Evolutionary conservation across 2,113 vertebrate genomes (phyloP).

Genomic region (Hassar affinis): DNA sequence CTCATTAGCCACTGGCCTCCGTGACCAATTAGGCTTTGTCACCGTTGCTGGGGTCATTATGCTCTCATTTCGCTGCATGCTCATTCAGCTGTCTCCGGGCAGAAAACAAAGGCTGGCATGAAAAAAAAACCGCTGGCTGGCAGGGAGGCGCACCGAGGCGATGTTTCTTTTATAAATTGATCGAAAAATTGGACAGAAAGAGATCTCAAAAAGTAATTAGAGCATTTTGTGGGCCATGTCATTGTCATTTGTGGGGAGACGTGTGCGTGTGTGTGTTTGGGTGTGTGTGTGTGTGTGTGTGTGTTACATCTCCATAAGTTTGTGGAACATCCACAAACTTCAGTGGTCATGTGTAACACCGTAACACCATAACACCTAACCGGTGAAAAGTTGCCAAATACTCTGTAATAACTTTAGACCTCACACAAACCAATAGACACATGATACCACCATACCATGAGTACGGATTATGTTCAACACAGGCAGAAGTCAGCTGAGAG

Average conservation of each 20-base stretch:
- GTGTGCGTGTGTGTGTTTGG: neutral
- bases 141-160: conserved; percentile 65
- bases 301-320: conserved; percentile 37
- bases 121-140: conserved; percentile 77
- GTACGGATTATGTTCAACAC: neutral
- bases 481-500: conserved; percentile 73
- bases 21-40: conserved; percentile 98
- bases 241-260: neutral
- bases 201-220: conserved; percentile 40
- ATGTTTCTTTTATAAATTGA: conserved; percentile 61
- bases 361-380: neutral
- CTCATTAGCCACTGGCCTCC: conserved; percentile 98
- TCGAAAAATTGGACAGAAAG: conserved; percentile 48
- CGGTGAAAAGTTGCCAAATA: neutral
- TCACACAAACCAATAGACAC: neutral
- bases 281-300: neutral
- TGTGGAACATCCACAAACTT: neutral
- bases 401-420: neutral
- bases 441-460: neutral
- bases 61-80: conserved; percentile 95
- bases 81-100: conserved; percentile 92
- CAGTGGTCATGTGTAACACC: neutral
- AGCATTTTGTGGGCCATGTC: conserved; percentile 36
- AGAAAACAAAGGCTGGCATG: conserved; percentile 76
- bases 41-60: conserved; percentile 91